These are phyloP conservation scores for Tinea trinotella DNA, from an alignment of 2,888 invertebrate genomes.

Conservation along the genomic window DNA sequence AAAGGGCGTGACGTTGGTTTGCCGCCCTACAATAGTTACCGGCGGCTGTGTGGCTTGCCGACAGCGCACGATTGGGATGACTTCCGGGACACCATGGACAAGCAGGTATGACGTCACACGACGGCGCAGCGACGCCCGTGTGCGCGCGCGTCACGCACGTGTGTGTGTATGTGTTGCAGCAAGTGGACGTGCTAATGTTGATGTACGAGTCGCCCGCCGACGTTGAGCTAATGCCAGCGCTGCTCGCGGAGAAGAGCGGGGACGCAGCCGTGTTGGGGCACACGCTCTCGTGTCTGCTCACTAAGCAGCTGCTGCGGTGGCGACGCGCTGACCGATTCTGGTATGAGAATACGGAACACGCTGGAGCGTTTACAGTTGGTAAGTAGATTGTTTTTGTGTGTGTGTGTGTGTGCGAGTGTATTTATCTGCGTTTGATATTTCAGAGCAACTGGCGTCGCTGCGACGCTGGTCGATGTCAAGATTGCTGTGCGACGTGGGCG, in stretches of 20 bases:
- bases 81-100: constrained; percentile 76
- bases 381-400: background rate
- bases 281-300: constrained; percentile 88
- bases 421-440: constrained; percentile 26
- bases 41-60: constrained; percentile 83
- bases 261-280: constrained; percentile 87
- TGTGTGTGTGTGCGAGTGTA: background rate
- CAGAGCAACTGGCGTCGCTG: no score
- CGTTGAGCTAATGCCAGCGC: constrained; percentile 92
- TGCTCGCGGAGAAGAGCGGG: constrained; percentile 84
- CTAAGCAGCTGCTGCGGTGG: constrained; percentile 84
- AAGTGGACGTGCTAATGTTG: constrained; percentile 30
- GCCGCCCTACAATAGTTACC: constrained; percentile 87
- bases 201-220: constrained; percentile 77
- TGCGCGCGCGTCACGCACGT: background rate
- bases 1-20: constrained; percentile 82
- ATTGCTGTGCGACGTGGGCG: constrained; percentile 83
- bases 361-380: constrained; percentile 30
- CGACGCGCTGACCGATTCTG: constrained; percentile 88
- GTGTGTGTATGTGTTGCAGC: constrained; percentile 26
- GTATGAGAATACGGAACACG: constrained; percentile 42
- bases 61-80: constrained; percentile 80
- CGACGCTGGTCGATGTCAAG: no score
- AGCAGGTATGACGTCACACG: constrained; percentile 27
- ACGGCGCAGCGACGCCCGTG: background rate